These are phyloP conservation scores for Enteromius paludinosus DNA, from an alignment of 2,797 vertebrate species.

Conservation along the genomic window DNA sequence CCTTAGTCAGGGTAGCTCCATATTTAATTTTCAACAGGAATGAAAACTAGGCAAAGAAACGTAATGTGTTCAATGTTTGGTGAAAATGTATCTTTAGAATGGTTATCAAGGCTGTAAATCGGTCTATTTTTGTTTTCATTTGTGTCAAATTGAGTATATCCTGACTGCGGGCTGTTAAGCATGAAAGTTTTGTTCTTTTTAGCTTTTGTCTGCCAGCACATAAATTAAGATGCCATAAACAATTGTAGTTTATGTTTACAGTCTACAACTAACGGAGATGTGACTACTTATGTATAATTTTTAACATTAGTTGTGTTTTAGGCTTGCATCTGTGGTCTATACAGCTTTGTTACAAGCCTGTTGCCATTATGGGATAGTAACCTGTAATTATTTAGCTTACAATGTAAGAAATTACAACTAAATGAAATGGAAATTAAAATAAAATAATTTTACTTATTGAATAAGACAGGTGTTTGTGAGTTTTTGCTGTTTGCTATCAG, in stretches of 20 bases:
- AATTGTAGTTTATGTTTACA: conserved; percentile 2
- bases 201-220: background rate
- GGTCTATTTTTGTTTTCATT: background rate
- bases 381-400: conserved; percentile 19
- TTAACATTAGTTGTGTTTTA: background rate
- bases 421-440: background rate
- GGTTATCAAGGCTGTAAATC: background rate
- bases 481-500: background rate
- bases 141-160: background rate
- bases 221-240: background rate
- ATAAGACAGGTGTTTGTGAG: background rate
- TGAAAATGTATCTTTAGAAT: background rate
- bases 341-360: background rate
- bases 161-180: background rate
- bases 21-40: background rate
- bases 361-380: background rate
- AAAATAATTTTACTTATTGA: background rate
- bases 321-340: background rate
- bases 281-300: background rate
- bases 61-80: background rate
- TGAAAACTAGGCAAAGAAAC: background rate
- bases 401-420: background rate
- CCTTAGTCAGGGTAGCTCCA: background rate
- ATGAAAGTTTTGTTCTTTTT: background rate
- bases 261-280: background rate